Base-by-base conservation (phyloP, 2,797 vertebrate genomes). In the Benthosema pterotum region DNA sequence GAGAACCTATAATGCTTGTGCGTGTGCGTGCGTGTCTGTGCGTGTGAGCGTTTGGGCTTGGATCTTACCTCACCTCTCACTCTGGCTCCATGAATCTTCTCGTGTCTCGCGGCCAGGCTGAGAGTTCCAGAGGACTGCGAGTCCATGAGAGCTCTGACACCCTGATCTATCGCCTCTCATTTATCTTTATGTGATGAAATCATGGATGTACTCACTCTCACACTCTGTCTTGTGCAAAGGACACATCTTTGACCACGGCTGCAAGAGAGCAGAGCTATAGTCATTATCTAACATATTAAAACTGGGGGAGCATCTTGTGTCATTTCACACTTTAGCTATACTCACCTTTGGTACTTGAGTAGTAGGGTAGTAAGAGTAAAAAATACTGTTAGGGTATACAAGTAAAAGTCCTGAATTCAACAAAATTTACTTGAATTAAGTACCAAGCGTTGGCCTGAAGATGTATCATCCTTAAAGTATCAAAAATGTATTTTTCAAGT, bases 111-210 rank as follows among this genome's bases (percentile, higher is more conserved):
- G 22, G 73, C 71, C 73, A 69, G 48, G 63, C 47, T 57, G 60
- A 69, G 62, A n/a, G 17, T 75, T 75, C 72, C 67, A 81, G 72
- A 78, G 71, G 80, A 78, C 71, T 67, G 46, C 0, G 15, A 65
- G 71, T 78, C 68, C 70, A 75, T 69, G 8, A 60, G 54, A 63
- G 55, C 52, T 71, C 52, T 65, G 74, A 79, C 73, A 71, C 58
- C 18, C 60, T 72, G 79, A 85, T 80, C 66, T 79, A 69, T 83
- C 45, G 60, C 65, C 77, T 82, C 63, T 75, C 71, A 74, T 86
- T 74, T 69, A 65, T 83, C 70, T 73, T 74, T 22, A 42, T 65
- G 53, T 72, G 80, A 72, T 81, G 77, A 83, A 84, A 80, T 80
- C 75, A 50, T 60, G 53, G 56, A 60, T 67, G 57, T 69, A 22